Conservation (phyloP, 2,113 vertebrate species). For the Peucedramus taeniatus region DNA sequence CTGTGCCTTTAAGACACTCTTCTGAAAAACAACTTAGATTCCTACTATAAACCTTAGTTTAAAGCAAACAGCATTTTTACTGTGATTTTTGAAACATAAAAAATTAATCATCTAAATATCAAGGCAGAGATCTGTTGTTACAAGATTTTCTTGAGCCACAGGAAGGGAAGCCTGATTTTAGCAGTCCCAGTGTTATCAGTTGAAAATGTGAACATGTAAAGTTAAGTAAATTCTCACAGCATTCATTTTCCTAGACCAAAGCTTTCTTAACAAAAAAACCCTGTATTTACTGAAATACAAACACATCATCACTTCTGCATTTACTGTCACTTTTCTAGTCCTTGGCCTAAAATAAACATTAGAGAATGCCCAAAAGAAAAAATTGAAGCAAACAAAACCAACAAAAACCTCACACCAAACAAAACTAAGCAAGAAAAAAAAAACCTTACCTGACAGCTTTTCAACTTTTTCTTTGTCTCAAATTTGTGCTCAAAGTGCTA, state of each 20-base stretch:
- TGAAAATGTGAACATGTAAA: background rate
- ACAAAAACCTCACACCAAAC: background rate
- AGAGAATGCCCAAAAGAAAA: background rate
- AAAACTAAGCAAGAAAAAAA: background rate
- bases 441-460: background rate
- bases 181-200: background rate
- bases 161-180: background rate
- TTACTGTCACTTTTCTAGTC: background rate
- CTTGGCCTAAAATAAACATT: background rate
- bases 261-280: background rate
- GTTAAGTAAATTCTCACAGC: background rate
- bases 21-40: background rate
- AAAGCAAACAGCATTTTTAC: background rate
- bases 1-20: background rate
- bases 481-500: background rate
- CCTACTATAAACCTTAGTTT: background rate
- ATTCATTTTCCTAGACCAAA: background rate
- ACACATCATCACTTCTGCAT: background rate
- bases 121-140: background rate
- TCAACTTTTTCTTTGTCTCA: background rate
- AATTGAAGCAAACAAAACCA: background rate
- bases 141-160: background rate
- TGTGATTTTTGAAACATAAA: background rate
- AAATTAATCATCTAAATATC: background rate
- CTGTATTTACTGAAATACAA: background rate